Conservation (phyloP, 2,888 invertebrate species). For the Rotaria socialis region DNA sequence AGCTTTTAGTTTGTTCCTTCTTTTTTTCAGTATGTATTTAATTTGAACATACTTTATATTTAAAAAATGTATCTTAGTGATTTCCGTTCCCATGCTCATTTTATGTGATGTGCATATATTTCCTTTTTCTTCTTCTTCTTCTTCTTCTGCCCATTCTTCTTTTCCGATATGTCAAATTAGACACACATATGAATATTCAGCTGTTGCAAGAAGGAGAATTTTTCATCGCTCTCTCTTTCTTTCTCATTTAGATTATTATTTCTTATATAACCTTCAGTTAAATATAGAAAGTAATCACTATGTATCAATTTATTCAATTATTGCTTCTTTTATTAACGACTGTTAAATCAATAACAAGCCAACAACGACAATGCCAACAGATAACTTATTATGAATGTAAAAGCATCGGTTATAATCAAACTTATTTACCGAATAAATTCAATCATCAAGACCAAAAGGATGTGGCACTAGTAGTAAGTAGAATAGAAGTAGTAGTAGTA, state of each 20-base stretch:
- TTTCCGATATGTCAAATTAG: not conserved
- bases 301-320: not conserved
- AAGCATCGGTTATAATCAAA: conserved; percentile 89
- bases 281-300: not conserved
- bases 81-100: conserved; percentile 3
- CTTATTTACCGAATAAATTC: conserved; percentile 91
- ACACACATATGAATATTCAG: not conserved
- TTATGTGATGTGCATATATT: not conserved
- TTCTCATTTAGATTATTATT: not conserved
- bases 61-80: not conserved
- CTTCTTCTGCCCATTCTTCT: not conserved
- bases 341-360: not conserved
- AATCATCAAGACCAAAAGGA: conserved; percentile 96
- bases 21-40: not conserved
- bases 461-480: conserved; percentile 71
- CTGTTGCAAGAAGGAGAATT: not conserved
- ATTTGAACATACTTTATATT: not conserved
- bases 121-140: not conserved
- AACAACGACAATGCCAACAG: conserved; percentile 71
- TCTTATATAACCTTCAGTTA: not conserved
- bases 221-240: not conserved
- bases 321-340: not conserved
- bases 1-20: not conserved
- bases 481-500: not conserved
- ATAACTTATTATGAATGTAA: conserved; percentile 96